phyloP scores from a whole-genome alignment of 2,113 vertebrate genomes.

The Tetrax tetrax region DNA sequence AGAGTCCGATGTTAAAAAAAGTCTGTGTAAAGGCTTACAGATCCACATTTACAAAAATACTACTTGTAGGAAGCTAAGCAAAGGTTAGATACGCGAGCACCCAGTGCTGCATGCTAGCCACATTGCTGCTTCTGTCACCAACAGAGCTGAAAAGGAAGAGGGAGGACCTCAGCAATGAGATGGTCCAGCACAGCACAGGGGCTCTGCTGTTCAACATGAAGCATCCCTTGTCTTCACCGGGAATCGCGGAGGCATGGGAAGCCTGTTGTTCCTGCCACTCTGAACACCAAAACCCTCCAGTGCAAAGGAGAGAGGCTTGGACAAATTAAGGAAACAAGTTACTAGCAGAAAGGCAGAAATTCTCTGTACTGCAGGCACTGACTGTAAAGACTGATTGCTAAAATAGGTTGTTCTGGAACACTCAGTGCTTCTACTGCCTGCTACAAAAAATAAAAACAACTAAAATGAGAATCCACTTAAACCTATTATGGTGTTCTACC shows the following conservation, averaged over 20 bases:
- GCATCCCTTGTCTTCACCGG: not conserved
- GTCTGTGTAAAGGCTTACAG: not conserved
- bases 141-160: not conserved
- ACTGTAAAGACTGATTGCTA: not conserved
- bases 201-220: not conserved
- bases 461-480: conserved; percentile 7
- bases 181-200: not conserved
- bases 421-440: not conserved
- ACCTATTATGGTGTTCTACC: not conserved
- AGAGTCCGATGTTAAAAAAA: not conserved
- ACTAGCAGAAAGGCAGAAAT: not conserved
- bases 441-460: not conserved
- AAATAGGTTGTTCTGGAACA: not conserved
- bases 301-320: not conserved
- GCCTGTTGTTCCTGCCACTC: not conserved
- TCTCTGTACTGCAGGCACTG: not conserved
- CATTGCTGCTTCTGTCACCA: not conserved
- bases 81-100: rapidly evolving
- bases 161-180: not conserved
- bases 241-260: not conserved
- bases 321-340: not conserved
- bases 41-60: not conserved
- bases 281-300: not conserved
- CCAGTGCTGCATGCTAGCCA: not conserved
- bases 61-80: too few species aligned